Conservation (phyloP, 2,797 vertebrate species). For the Cyclopterus lumpus region DNA sequence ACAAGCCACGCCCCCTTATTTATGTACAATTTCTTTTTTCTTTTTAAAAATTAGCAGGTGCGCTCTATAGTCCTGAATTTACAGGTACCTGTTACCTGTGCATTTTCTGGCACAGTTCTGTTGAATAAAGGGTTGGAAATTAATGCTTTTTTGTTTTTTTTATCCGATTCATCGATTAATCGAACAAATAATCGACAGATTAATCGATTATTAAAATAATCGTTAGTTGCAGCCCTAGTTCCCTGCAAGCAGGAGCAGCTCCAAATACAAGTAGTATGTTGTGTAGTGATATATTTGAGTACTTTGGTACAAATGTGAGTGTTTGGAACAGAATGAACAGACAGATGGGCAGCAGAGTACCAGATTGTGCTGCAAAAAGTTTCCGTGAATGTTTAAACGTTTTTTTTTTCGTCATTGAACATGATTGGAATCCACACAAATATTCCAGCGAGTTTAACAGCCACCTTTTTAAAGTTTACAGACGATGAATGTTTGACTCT, state of each 20-base stretch:
- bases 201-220: too few relatives aligned
- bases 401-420: background rate
- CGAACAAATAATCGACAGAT: too few relatives aligned
- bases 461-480: background rate
- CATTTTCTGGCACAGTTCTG: too few relatives aligned
- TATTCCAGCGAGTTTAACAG: background rate
- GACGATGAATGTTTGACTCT: background rate
- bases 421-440: background rate
- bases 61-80: too few relatives aligned
- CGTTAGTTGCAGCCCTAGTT: too few relatives aligned
- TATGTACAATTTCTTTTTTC: too few relatives aligned
- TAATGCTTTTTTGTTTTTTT: too few relatives aligned
- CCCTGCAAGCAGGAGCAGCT: background rate
- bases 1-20: too few relatives aligned
- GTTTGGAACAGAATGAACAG: background rate
- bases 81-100: too few relatives aligned
- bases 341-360: background rate
- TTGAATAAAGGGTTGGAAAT: too few relatives aligned
- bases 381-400: background rate
- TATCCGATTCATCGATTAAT: too few relatives aligned
- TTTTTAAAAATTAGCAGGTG: too few relatives aligned
- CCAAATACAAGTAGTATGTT: background rate
- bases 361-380: background rate
- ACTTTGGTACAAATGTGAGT: background rate
- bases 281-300: background rate